Conservation (phyloP, 2,888 invertebrate species). For the Conistra vaccinii region DNA sequence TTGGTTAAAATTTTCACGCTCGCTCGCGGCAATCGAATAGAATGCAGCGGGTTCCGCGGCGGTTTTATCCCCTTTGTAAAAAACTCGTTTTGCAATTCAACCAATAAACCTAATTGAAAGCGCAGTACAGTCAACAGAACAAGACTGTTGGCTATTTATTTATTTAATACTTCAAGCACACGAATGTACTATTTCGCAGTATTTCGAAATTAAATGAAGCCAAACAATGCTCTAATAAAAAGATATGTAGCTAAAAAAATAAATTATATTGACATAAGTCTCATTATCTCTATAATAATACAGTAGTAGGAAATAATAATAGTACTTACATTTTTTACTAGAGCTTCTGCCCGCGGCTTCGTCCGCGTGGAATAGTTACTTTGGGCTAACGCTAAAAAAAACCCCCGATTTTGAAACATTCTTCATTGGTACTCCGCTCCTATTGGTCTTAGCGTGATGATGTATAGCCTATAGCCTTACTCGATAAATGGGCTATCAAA, state of each 20-base stretch:
- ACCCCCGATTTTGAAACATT: too few species aligned
- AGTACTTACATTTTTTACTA: neutral
- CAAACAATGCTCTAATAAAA: neutral
- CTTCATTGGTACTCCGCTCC: too few species aligned
- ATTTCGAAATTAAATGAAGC: neutral
- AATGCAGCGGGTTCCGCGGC: constrained; percentile 1
- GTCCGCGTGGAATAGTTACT: too few species aligned
- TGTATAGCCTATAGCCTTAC: too few species aligned
- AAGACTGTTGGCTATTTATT: neutral
- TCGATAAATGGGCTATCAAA: too few species aligned
- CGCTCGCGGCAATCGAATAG: neutral
- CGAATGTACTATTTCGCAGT: too few species aligned
- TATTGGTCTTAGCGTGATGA: too few species aligned
- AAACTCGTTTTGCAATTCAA: neutral
- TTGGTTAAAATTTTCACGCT: neutral
- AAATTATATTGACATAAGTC: too few species aligned
- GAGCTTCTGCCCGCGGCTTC: too few species aligned
- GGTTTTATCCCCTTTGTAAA: neutral
- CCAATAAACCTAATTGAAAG: constrained; percentile 12
- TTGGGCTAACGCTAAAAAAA: too few species aligned
- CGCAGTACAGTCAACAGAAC: neutral
- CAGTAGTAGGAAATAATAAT: neutral
- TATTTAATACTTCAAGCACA: too few species aligned
- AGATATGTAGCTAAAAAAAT: neutral
- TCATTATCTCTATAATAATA: neutral